Percentiles rank a stretch among this genome's conserved stretches.
These are phyloP conservation scores for Hylaeus anthracinus DNA, from an alignment of 1,140 invertebrate species.

Conservation along the genomic window DNA sequence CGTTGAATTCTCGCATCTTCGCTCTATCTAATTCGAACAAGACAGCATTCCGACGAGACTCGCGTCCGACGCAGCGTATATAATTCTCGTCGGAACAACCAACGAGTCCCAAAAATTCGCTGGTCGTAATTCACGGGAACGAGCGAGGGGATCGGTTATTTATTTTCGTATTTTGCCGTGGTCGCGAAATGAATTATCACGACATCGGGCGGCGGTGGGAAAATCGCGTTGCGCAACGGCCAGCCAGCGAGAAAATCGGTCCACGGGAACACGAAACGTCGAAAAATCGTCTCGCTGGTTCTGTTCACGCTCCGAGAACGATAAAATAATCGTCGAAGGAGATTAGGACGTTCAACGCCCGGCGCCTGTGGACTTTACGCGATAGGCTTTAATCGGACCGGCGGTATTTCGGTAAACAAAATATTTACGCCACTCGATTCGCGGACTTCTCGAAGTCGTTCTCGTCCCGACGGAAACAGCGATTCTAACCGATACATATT, in stretches of 20 bases:
- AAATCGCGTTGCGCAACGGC: constrained; percentile 10
- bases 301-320: neutral
- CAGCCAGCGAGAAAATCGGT: neutral
- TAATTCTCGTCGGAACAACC: neutral
- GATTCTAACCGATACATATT: no score
- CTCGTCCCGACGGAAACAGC: neutral
- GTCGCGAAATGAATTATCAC: constrained; percentile 19
- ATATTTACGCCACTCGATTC: constrained; percentile 5
- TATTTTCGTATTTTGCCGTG: constrained; percentile 16
- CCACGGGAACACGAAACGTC: no score
- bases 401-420: constrained; percentile 27
- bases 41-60: neutral
- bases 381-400: constrained; percentile 26
- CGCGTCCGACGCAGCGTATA: neutral
- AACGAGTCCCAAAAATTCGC: neutral
- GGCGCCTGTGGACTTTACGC: constrained; percentile 33
- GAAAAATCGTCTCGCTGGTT: constrained; percentile 2
- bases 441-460: neutral
- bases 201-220: neutral
- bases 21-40: neutral
- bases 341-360: constrained; percentile 22
- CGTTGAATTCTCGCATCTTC: no score
- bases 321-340: constrained; percentile 38
- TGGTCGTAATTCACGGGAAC: neutral
- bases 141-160: constrained; percentile 11